Percentiles rank a stretch among this genome's conserved stretches.
These are phyloP conservation scores for Epizoanthus scotinus DNA, from an alignment of 92 coral and sea anemone genomes.

Conservation along the genomic window DNA sequence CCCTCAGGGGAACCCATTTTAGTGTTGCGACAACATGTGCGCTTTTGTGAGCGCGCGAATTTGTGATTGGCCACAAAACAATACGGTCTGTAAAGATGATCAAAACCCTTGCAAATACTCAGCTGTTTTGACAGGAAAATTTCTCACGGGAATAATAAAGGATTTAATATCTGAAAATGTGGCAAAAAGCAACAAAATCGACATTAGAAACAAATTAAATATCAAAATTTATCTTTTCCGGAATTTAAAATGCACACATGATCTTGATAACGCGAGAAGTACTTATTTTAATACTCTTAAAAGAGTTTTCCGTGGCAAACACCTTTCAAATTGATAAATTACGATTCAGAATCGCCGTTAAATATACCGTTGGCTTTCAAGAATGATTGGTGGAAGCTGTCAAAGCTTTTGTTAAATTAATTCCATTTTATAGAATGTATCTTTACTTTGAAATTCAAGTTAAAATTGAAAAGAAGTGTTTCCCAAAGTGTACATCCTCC, in stretches of 20 bases:
- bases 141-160: slow-evolving; percentile 85
- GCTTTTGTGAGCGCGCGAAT: slow-evolving; percentile 59
- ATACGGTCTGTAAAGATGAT: slow-evolving; percentile 62
- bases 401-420: slow-evolving; percentile 26
- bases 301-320: background rate
- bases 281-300: background rate
- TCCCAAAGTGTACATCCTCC: background rate
- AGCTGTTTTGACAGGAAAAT: slow-evolving; percentile 75
- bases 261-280: slow-evolving; percentile 24
- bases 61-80: slow-evolving; percentile 72
- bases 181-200: slow-evolving; percentile 42
- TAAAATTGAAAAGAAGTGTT: slow-evolving; percentile 11
- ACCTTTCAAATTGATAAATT: background rate
- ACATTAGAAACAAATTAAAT: slow-evolving; percentile 39
- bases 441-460: slow-evolving; percentile 25
- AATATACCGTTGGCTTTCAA: slow-evolving; percentile 1
- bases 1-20: slow-evolving; percentile 52
- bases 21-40: slow-evolving; percentile 77
- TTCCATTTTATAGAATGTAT: slow-evolving; percentile 21
- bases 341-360: background rate
- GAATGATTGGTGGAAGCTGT: slow-evolving; percentile 2
- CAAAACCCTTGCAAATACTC: slow-evolving; percentile 56
- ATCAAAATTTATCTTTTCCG: slow-evolving; percentile 26
- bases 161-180: slow-evolving; percentile 38
- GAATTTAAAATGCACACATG: slow-evolving; percentile 14